These are phyloP conservation scores for Eulemur rufifrons DNA, from an alignment of 2,113 vertebrate genomes.

Conservation along the genomic window DNA sequence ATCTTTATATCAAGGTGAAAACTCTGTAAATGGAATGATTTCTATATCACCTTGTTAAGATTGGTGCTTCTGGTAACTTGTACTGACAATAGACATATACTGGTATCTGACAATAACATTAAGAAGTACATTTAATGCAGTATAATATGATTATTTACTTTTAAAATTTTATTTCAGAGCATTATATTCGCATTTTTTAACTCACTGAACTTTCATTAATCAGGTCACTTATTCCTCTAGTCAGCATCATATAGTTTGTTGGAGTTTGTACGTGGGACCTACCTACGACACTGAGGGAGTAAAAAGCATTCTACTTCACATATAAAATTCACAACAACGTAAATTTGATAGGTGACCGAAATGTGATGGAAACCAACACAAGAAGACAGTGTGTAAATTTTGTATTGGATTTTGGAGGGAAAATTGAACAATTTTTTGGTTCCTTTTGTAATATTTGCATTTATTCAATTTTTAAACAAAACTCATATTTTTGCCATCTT, in stretches of 20 bases:
- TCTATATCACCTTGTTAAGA: neutral
- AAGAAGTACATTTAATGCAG: neutral
- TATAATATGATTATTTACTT: neutral
- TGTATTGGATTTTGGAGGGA: conserved; percentile 3
- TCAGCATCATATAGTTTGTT: neutral
- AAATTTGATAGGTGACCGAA: neutral
- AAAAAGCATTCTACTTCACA: neutral
- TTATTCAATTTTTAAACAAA: conserved; percentile 35
- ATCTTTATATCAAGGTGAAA: neutral
- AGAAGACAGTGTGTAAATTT: neutral
- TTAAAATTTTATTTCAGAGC: neutral
- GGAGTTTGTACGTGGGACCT: neutral
- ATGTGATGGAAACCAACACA: neutral
- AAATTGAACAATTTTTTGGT: neutral
- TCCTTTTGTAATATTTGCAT: conserved; percentile 56
- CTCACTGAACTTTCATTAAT: neutral
- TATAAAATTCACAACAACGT: neutral
- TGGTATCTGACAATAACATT: neutral
- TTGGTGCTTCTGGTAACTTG: neutral
- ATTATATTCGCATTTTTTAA: conserved; percentile 14
- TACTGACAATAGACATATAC: neutral
- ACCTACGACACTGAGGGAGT: neutral
- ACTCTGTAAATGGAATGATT: neutral
- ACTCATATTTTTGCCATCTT: conserved; percentile 24
- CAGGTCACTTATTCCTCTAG: neutral